phyloP scores from a whole-genome alignment of 2,797 vertebrate species.

The Netta rufina region DNA sequence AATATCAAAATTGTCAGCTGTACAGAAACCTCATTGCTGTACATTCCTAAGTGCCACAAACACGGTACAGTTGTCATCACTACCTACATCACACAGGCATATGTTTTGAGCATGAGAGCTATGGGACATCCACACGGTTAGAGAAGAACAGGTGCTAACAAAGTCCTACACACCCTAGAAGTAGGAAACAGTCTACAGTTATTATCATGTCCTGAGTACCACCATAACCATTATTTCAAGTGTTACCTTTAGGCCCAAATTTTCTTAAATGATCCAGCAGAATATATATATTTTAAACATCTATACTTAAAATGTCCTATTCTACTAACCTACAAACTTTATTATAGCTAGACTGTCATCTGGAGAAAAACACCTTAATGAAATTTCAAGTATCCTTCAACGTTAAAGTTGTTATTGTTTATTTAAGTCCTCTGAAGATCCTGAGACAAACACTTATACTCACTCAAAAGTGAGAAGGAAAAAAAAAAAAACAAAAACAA shows the following conservation, averaged over 20 bases:
- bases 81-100: fast-evolving
- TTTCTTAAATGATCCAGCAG: not conserved
- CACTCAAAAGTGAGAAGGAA: not conserved
- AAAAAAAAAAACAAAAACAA: not conserved
- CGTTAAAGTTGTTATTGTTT: not conserved
- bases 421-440: not conserved
- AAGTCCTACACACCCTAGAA: not conserved
- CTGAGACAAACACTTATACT: not conserved
- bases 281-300: not conserved
- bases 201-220: conserved; percentile 55
- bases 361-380: conserved; percentile 28
- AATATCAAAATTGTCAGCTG: not conserved
- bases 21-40: not conserved
- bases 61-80: not conserved
- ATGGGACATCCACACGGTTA: fast-evolving
- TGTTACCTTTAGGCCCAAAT: not conserved
- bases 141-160: not conserved
- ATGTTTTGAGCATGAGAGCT: fast-evolving
- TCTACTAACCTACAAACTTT: conserved; percentile 30
- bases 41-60: not conserved
- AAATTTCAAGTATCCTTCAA: conserved; percentile 44
- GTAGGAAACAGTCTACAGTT: not conserved
- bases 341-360: conserved; percentile 13
- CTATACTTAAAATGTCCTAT: not conserved
- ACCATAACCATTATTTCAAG: conserved; percentile 6